A percentile compares a stretch with the other conserved stretches of the same genome.
Evolutionary conservation across 1,140 invertebrate species (phyloP).

Genomic region (Gonioctena quinquepunctata): DNA sequence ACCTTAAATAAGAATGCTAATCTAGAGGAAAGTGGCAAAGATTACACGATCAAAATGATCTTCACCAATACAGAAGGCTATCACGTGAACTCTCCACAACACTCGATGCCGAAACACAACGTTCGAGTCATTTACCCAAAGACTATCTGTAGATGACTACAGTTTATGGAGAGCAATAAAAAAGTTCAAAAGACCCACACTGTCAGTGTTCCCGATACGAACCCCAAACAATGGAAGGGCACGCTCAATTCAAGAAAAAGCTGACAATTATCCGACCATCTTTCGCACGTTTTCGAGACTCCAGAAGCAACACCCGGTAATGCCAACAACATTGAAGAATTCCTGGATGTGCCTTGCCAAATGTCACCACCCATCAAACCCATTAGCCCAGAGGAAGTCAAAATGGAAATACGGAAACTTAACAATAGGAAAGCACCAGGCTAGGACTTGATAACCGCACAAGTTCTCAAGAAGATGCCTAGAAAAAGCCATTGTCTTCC

Average conservation of each 20-base stretch:
- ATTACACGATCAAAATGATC: neutral
- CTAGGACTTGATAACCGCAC: no score
- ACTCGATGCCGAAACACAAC: neutral
- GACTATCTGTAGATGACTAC: neutral
- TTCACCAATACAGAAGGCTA: no score
- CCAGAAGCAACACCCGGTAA: neutral
- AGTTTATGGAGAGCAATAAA: conserved; percentile 6
- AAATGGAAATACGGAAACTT: no score
- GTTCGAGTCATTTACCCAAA: neutral
- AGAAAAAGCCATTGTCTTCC: no score
- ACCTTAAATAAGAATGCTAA: no score
- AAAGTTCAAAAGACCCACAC: neutral
- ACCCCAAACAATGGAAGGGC: neutral
- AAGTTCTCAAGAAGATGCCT: no score
- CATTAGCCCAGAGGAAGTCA: no score
- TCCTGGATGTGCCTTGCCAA: no score
- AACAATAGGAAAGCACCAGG: no score
- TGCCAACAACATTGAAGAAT: no score
- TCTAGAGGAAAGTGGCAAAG: neutral
- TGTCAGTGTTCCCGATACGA: neutral
- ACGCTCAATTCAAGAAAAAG: neutral
- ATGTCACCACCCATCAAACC: no score
- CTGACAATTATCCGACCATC: neutral
- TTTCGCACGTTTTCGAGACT: neutral
- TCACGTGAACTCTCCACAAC: neutral